These are phyloP conservation scores for Caradrina kadenii DNA, from an alignment of 2,888 invertebrate species.

Conservation along the genomic window DNA sequence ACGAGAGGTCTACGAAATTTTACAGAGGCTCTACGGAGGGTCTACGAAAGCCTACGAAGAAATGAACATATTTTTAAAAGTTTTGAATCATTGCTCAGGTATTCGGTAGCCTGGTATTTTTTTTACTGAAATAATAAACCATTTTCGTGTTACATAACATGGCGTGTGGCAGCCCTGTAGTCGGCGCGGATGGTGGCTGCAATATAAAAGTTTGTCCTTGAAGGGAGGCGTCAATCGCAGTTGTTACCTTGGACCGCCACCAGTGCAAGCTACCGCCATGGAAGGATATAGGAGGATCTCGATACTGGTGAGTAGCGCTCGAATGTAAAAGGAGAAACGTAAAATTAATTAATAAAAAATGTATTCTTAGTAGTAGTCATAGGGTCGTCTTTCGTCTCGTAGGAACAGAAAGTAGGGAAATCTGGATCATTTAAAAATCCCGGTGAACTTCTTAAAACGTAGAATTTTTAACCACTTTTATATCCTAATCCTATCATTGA, in stretches of 20 bases:
- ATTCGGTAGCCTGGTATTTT: background rate
- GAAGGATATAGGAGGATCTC: constrained; percentile 67
- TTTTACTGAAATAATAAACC: background rate
- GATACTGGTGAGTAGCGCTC: constrained; percentile 73
- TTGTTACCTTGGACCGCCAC: constrained; percentile 51
- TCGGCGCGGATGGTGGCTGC: constrained; percentile 33
- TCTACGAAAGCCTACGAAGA: constrained; percentile 11
- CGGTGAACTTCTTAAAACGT: too few species aligned
- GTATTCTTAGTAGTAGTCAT: too few species aligned
- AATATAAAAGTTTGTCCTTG: constrained; percentile 85
- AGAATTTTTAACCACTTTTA: too few species aligned
- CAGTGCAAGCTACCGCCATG: constrained; percentile 70
- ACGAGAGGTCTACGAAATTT: background rate
- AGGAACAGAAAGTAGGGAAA: too few species aligned
- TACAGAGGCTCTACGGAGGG: background rate
- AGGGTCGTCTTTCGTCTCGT: too few species aligned
- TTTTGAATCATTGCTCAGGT: too few species aligned
- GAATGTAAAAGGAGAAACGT: background rate
- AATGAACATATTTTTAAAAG: too few species aligned
- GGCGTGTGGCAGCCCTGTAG: constrained; percentile 51
- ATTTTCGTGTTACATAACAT: background rate
- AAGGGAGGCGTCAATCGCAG: constrained; percentile 70
- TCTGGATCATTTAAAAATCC: too few species aligned
- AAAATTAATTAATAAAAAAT: background rate
- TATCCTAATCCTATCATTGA: too few species aligned